Evolutionary conservation across 35 echinoderm and acorn worm genomes (phyloP).

Genomic region (Lytechinus pictus): DNA sequence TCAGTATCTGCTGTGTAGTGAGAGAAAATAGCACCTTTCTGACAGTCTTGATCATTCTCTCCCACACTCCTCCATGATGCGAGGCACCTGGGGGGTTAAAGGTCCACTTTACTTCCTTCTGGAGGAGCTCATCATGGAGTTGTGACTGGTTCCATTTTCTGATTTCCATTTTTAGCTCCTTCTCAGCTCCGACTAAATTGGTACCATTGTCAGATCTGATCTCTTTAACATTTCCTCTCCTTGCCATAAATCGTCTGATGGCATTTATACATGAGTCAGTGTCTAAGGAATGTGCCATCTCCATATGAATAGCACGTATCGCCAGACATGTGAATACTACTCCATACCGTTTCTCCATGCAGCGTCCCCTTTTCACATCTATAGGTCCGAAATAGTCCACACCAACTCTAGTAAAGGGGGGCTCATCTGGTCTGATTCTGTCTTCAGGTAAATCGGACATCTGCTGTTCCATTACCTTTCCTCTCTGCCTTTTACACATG

Average conservation of each 20-base stretch:
- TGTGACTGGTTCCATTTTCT: conserved; percentile 50
- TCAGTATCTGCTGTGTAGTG: conserved; percentile 42
- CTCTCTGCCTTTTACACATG: conserved; percentile 43
- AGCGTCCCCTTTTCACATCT: conserved; percentile 41
- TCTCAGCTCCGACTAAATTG: conserved; percentile 59
- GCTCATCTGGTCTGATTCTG: conserved; percentile 60
- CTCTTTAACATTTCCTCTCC: conserved; percentile 43
- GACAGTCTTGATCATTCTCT: conserved; percentile 25
- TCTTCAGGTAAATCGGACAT: conserved; percentile 74
- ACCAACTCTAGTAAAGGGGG: conserved; percentile 64
- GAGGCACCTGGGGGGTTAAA: conserved; percentile 70
- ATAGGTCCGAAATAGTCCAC: background rate
- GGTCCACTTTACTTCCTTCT: conserved; percentile 45
- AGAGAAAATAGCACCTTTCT: conserved; percentile 44
- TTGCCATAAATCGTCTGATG: conserved; percentile 38
- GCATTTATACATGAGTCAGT: conserved; percentile 64
- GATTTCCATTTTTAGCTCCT: conserved; percentile 38
- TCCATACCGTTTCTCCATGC: conserved; percentile 66
- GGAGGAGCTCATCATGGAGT: conserved; percentile 55
- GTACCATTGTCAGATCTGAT: conserved; percentile 61
- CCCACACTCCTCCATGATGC: conserved; percentile 65
- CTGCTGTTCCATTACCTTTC: conserved; percentile 50
- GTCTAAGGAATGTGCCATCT: conserved; percentile 57
- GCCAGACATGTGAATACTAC: conserved; percentile 66
- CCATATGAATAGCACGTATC: conserved; percentile 67